Conservation (phyloP, 1,140 invertebrate genomes). For the Chlorops oryzae region DNA sequence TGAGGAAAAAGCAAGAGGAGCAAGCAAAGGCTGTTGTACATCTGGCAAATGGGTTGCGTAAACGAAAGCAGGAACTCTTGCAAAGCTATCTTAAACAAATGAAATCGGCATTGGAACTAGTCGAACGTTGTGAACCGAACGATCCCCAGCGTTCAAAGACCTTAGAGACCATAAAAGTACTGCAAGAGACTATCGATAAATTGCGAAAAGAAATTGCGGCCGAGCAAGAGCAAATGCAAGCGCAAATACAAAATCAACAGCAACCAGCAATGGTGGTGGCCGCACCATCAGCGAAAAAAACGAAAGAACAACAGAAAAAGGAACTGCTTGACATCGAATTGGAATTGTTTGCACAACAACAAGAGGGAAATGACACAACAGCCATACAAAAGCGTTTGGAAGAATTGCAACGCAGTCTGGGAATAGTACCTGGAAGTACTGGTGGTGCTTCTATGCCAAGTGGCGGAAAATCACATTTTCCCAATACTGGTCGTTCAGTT, state of each 20-base stretch:
- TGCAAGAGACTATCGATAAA: slow-evolving; percentile 43
- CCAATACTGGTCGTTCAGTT: slow-evolving; percentile 12
- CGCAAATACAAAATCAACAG: slow-evolving; percentile 37
- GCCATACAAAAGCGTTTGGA: slow-evolving; percentile 43
- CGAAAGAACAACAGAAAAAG: slow-evolving; percentile 47
- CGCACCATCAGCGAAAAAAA: slow-evolving; percentile 31
- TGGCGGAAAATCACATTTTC: slow-evolving; percentile 11
- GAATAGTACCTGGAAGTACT: slow-evolving; percentile 11
- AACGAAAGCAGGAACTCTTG: slow-evolving; percentile 42
- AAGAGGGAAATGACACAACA: slow-evolving; percentile 45
- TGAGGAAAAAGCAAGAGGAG: slow-evolving; percentile 45
- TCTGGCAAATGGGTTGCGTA: slow-evolving; percentile 41
- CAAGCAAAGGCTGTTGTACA: slow-evolving; percentile 46
- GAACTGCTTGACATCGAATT: slow-evolving; percentile 46
- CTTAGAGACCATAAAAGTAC: slow-evolving; percentile 39
- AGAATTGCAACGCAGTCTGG: slow-evolving; percentile 43
- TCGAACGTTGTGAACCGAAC: slow-evolving; percentile 38
- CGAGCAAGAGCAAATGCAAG: slow-evolving; percentile 42
- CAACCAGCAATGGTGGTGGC: slow-evolving; percentile 4
- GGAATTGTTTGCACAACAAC: slow-evolving; percentile 44
- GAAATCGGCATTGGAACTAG: slow-evolving; percentile 39
- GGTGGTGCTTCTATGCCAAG: not conserved
- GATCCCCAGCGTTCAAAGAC: slow-evolving; percentile 35
- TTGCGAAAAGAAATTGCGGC: slow-evolving; percentile 42
- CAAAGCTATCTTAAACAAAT: slow-evolving; percentile 46